Evolutionary conservation across 92 coral and sea anemone species (phyloP), one percentile per base, ranked within the genome.

Genomic region (Phymanthus crucifer): DNA sequence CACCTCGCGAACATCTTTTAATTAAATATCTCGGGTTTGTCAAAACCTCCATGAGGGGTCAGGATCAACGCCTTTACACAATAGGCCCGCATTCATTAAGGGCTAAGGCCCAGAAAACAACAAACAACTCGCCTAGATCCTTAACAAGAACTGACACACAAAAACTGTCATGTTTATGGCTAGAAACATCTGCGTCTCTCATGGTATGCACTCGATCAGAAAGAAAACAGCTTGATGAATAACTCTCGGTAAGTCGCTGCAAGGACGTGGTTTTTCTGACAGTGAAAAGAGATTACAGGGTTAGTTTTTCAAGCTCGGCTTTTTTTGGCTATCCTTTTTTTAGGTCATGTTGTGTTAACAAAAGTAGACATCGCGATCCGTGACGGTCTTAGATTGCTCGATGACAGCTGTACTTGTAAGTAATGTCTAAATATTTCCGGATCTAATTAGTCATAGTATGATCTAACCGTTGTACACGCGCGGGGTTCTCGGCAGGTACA

Each of bases 1-100:
- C 85, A 83, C 92, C 81, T 86, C 72, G 75, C 82, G 83, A 78
- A 79, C 87, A 85, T 89, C 89, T 81, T 91, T 91, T 83, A 91
- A 89, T 91, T 89, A 91, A 88, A 79, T 84, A 75, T 77, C 86
- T 78, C 73, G 54, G 93, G 83, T 86, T 91, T 91, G 93, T 89
- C 91, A 89, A 80, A 86, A 76, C 80, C 86, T 79, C 82, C 83
- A 75, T 36, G 84, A 87, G 75, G 88, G 83, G 88, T 83, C 82
- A 83, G 52, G 65, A 64, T 77, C 31, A 48, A 77, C 48, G 68
- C 31, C 57, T 77, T 4, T 26, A 23, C 71, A 77, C 81, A 56
- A 64, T 77, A 23, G 81, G 2, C 24, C 6, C 26, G 81, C 65
- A 77, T 77, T 77, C 81, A 77, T 77, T 77, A 74, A 11, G 36